phyloP scores from a whole-genome alignment of 2,113 vertebrate species.

The Picathartes gymnocephalus region DNA sequence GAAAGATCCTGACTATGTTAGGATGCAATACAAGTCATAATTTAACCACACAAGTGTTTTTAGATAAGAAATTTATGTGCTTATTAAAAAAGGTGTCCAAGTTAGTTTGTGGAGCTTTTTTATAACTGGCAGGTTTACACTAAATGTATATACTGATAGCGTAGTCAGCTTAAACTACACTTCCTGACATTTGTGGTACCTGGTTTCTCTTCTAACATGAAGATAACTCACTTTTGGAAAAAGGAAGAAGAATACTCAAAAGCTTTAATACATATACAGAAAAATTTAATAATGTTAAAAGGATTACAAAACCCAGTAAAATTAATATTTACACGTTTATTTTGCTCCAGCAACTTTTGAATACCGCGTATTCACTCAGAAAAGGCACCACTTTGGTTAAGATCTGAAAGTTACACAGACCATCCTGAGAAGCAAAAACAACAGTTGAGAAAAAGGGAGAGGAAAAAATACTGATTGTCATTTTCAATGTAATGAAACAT shows the following conservation, averaged over 20 bases:
- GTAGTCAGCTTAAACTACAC: background rate
- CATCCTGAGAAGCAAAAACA: background rate
- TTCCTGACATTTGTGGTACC: background rate
- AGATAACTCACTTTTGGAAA: background rate
- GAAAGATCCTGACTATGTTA: background rate
- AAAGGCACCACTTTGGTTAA: background rate
- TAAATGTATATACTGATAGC: background rate
- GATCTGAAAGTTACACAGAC: background rate
- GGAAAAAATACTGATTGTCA: background rate
- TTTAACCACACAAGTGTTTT: background rate
- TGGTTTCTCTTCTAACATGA: background rate
- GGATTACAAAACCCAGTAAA: background rate
- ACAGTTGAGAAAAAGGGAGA: background rate
- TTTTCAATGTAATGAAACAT: background rate
- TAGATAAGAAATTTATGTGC: background rate
- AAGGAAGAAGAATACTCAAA: background rate
- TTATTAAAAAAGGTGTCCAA: background rate
- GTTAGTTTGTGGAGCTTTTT: background rate
- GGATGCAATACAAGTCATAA: background rate
- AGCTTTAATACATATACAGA: background rate
- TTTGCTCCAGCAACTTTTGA: background rate
- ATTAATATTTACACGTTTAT: background rate
- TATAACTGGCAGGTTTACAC: background rate
- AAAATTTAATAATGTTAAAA: background rate
- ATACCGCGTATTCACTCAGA: background rate